Evolutionary conservation across 1,140 invertebrate genomes (phyloP), one percentile per base, ranked within the genome.

Genomic region (Chrysomallon squamiferum): DNA sequence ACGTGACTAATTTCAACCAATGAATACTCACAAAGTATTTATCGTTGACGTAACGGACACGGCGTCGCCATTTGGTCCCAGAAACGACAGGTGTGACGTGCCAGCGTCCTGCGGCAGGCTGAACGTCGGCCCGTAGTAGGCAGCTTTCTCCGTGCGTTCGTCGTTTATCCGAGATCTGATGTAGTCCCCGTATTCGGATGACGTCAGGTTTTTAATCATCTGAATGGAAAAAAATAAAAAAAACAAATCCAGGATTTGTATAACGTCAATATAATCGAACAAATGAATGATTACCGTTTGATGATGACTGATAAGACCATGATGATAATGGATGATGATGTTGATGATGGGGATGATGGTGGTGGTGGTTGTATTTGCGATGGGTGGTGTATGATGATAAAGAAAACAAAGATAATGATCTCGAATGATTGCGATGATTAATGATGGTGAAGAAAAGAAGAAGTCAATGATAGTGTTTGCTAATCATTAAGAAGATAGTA

Each of bases 31-130:
- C 72, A 68, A 69, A 2, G 67, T 20, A 85, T 98, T 98, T 5
- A 98, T 90, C 5, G 94, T 95, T 76, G 93, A 95, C 5, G 96
- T 98, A 32, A 94, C 90, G 1, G 94, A 91, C 3, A 98, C 93
- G 7, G 95, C 96, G 86, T 97, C 93, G 0, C 97, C 97, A 82
- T 95, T 90, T 1, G 88, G 87, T 5, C 90, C 91, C 50, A 98
- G 83, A 25, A 98, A 90, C 1, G 92, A 93, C 25, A 97, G 88
- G 78, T 99, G 95, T 0, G 95, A 90, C 0, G 96, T 98, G 22
- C 96, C 96, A 60, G 65, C 63, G 29, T 59, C 65, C 3, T 52
- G 45, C 18, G 54, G 47, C 52, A 73, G 62, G 29, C 72, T 62
- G 52, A 73, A 75, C 15, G 66, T 67, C 18, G 74, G 60, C 3